phyloP scores from a whole-genome alignment of 1,140 invertebrate genomes.

The Musca domestica region DNA sequence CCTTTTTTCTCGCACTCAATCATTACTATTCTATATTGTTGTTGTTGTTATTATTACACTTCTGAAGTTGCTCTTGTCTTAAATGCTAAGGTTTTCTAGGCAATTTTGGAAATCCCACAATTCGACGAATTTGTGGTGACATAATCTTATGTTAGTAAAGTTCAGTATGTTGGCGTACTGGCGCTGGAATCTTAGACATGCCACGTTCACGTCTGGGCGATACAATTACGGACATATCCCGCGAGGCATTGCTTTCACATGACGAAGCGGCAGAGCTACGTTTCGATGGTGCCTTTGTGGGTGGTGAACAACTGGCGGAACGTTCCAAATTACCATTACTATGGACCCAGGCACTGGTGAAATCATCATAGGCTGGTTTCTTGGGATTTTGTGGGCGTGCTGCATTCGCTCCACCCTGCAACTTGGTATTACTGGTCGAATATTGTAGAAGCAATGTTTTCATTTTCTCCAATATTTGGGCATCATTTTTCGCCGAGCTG shows the following conservation, averaged over 20 bases:
- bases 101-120: conserved; percentile 4
- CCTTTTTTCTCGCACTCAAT: neutral
- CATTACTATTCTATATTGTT: neutral
- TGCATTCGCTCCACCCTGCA: neutral
- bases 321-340: conserved; percentile 65
- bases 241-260: conserved; percentile 43
- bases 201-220: conserved; percentile 47
- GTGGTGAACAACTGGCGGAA: conserved; percentile 45
- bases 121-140: conserved; percentile 12
- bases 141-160: conserved; percentile 46
- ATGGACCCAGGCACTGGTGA: conserved; percentile 71
- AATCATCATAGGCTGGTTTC: conserved; percentile 64
- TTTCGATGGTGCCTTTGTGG: conserved; percentile 44
- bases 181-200: conserved; percentile 51
- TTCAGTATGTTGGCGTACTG: conserved; percentile 51
- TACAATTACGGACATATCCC: conserved; percentile 34
- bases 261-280: conserved; percentile 50
- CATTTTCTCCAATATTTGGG: conserved; percentile 67
- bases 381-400: conserved; percentile 45
- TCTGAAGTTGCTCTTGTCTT: conserved; percentile 7
- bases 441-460: conserved; percentile 70
- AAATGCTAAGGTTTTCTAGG: conserved; percentile 21
- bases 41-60: neutral
- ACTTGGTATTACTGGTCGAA: conserved; percentile 51
- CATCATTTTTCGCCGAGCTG: conserved; percentile 67